Base-by-base conservation (phyloP, 2,113 vertebrate species). In the Ageneiosus marmoratus region DNA sequence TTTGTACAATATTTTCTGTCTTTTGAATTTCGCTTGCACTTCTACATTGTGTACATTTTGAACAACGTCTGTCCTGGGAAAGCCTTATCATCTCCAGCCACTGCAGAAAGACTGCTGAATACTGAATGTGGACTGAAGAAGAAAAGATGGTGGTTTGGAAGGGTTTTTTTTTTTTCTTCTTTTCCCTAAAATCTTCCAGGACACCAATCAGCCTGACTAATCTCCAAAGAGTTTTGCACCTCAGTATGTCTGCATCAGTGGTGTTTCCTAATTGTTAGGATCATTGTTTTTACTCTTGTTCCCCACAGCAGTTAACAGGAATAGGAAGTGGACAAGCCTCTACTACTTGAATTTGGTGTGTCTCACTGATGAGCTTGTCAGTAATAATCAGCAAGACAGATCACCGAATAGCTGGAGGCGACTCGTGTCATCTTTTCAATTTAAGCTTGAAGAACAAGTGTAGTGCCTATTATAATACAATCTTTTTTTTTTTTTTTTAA, bases 221-320 rank as follows among this genome's bases (percentile, higher is more conserved):
- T 91, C 91, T 93, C 92, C 93, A 95, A 94, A 94, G 83, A 89
- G 81, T 89, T 93, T 94, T 93, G 92, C 92, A 94, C 92, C 91
- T 89, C 91, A 46, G 46, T 51, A 50, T 63, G n/a, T 78, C 79
- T 32, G 60, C 15, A 60, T 81, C 48, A 37, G 16, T 60, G 53
- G 46, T 37, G 51, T 56, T 78, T 69, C n/a, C 11, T 77, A 48
- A 32, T 58, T 32, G 20, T 56, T 29, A 27, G 44, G 5, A 58
- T 58, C 34, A 58, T 70, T 29, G 22, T 44, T 84, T 41, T 48
- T 46, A 5, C 29, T 81, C 0, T 50, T 80, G 81, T 62, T n/a
- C 41, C 67, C 46, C 27, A n/a, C 44, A 50, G 13, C 56, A 15
- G 22, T 60, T 22, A 44, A 16, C 55, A 27, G n/a, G 56, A 22